Evolutionary conservation across 2,797 vertebrate genomes (phyloP), one percentile per base, ranked within the genome.

Genomic region (Peromyscus attwateri): DNA sequence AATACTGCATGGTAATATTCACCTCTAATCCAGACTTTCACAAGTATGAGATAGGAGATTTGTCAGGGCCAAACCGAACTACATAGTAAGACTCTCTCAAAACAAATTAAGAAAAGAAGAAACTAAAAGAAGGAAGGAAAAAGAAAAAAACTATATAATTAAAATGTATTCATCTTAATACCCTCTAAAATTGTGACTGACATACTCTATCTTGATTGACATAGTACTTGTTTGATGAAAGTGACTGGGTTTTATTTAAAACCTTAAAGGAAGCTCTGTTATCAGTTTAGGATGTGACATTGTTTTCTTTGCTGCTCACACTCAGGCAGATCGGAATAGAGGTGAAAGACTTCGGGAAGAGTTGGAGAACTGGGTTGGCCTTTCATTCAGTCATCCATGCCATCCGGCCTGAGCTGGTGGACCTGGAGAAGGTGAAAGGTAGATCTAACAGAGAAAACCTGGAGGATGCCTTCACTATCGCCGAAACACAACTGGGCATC

Each of bases 321-420:
- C 85, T 68, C 94, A 99, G 99, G 98, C 99, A 98, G 94, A 95
- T 98, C 77, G 99, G 99, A 85, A 98, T 99, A 85, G 99, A 99
- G 96, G 99, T 99, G 77, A 99, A 99, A 96, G 99, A 99, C 98
- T 99, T 99, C 84, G 99, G 99, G 34, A 98, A 98, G 92, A 99
- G 99, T n/a, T 99, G 99, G 99, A 99, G 99, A 85, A 99, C 98
- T 11, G 99, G 99, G 66, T 96, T 99, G 89, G 99, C 99, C 40
- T 99, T 99, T 98, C 99, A 99, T 95, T 99, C 99, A 0, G 96
- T 99, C 84, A 99, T 99, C 98, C 99, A 99, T 55, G 98, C 99
- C 46, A 99, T 99, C 92, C 99, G 99, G 16, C 99, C 99, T 8
- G 99, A 99, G 95, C 98, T 99, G 49, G 99, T 99, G 40, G 99